Conservation (phyloP, 2,888 invertebrate genomes). For the Maniola hyperantus region DNA sequence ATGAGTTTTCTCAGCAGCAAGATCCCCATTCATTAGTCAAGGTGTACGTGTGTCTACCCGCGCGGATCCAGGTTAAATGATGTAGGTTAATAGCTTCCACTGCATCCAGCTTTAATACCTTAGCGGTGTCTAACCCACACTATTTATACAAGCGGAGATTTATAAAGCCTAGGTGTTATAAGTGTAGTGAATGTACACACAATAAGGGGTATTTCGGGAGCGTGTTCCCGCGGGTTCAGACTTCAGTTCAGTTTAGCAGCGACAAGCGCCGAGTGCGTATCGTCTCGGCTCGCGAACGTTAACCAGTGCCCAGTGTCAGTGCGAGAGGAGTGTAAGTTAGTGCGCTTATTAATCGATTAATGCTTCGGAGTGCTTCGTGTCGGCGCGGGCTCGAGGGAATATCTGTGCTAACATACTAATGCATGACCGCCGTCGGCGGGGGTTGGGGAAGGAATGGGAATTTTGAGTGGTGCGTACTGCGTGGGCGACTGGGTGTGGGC, state of each 20-base stretch:
- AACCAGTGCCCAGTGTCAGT: conserved; percentile 54
- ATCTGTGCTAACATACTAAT: conserved; percentile 77
- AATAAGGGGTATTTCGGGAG: conserved; percentile 76
- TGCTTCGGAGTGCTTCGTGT: conserved; percentile 59
- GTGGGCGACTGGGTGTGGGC: conserved; percentile 66
- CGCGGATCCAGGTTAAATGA: conserved; percentile 46
- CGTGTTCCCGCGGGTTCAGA: conserved; percentile 56
- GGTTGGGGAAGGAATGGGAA: conserved; percentile 47
- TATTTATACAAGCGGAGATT: conserved; percentile 71
- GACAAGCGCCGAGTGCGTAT: conserved; percentile 63
- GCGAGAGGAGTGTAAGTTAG: conserved; percentile 68
- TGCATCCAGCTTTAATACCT: conserved; percentile 49
- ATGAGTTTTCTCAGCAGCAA: conserved; percentile 28
- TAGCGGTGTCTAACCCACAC: conserved; percentile 43
- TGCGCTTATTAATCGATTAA: conserved; percentile 69
- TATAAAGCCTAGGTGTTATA: conserved; percentile 70
- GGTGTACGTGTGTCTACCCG: no score
- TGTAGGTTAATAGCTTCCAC: conserved; percentile 52
- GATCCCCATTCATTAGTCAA: no score
- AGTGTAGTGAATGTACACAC: conserved; percentile 74
- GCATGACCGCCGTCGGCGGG: conserved; percentile 59
- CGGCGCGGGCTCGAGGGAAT: conserved; percentile 56
- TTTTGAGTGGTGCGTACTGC: conserved; percentile 57
- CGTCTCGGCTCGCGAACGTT: conserved; percentile 51
- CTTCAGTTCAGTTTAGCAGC: conserved; percentile 58